Evolutionary conservation across 2,888 invertebrate species (phyloP).

Genomic region (Trissoscelio sp.): DNA sequence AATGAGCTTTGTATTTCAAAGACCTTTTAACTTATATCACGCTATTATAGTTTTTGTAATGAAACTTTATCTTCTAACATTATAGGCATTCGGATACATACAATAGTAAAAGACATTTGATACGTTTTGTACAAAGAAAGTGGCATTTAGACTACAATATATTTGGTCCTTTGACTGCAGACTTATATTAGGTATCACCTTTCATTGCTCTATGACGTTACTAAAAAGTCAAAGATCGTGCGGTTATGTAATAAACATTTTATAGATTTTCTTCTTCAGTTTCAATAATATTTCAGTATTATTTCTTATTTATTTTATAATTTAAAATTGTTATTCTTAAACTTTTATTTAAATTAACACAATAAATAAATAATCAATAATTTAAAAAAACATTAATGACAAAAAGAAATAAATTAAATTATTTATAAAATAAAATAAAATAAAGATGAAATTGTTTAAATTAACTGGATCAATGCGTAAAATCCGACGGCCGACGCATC

Average conservation of each 20-base stretch:
- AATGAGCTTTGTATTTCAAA: neutral
- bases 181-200: neutral
- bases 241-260: too few species aligned
- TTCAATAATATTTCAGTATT: too few species aligned
- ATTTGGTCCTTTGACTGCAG: neutral
- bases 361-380: too few species aligned
- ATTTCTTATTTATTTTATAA: too few species aligned
- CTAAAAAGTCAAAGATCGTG: conserved; percentile 6
- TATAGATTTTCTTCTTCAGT: too few species aligned
- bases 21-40: conserved; percentile 6
- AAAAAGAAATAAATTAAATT: neutral
- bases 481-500: conserved; percentile 43
- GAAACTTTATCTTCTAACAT: conserved; percentile 25
- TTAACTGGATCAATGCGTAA: neutral
- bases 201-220: conserved; percentile 10
- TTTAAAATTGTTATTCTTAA: too few species aligned
- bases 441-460: neutral
- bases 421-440: too few species aligned
- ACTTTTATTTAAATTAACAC: too few species aligned
- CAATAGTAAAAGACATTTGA: conserved; percentile 28
- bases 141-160: conserved; percentile 16
- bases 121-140: conserved; percentile 21
- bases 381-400: neutral
- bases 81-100: conserved; percentile 20
- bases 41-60: neutral